Evolutionary conservation across 2,113 vertebrate species (phyloP).

Genomic region (Syngnathus scovelli): DNA sequence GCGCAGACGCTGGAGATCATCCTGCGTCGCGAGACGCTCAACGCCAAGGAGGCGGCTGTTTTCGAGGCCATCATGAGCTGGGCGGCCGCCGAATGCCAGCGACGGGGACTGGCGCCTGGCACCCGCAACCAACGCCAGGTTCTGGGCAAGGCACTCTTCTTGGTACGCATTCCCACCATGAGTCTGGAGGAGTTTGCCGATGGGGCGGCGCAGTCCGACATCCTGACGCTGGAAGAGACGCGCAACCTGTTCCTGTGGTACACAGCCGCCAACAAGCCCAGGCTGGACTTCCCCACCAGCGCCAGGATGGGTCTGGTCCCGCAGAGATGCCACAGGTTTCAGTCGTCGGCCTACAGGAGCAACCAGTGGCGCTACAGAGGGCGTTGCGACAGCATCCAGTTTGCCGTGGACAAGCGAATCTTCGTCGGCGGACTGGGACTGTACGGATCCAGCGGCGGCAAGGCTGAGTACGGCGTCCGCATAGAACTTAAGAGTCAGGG

Average conservation of each 20-base stretch:
- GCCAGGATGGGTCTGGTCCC: conserved; percentile 80
- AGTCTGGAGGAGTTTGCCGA: conserved; percentile 93
- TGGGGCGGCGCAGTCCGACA: conserved; percentile 85
- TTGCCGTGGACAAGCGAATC: conserved; percentile 88
- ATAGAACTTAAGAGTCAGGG: conserved; percentile 93
- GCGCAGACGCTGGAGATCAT: conserved; percentile 87
- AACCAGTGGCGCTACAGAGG: conserved; percentile 98
- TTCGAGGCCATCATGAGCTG: conserved; percentile 87
- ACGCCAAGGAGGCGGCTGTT: conserved; percentile 88
- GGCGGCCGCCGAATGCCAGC: conserved; percentile 87
- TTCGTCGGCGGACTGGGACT: conserved; percentile 89
- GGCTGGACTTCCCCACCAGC: conserved; percentile 79
- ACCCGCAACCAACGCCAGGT: conserved; percentile 79
- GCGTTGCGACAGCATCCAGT: conserved; percentile 97
- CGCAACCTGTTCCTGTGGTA: conserved; percentile 94
- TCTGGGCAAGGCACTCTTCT: conserved; percentile 83
- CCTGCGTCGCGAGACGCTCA: conserved; percentile 85
- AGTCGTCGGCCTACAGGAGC: conserved; percentile 90
- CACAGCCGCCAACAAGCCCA: conserved; percentile 88
- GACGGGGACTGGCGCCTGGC: conserved; percentile 74
- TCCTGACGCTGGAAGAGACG: conserved; percentile 94
- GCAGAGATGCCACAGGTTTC: conserved; percentile 89
- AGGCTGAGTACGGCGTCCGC: conserved; percentile 85
- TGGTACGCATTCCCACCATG: conserved; percentile 90
- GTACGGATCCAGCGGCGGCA: conserved; percentile 90